phyloP scores from a whole-genome alignment of 2,888 invertebrate species.

The Drosophila incognita region DNA sequence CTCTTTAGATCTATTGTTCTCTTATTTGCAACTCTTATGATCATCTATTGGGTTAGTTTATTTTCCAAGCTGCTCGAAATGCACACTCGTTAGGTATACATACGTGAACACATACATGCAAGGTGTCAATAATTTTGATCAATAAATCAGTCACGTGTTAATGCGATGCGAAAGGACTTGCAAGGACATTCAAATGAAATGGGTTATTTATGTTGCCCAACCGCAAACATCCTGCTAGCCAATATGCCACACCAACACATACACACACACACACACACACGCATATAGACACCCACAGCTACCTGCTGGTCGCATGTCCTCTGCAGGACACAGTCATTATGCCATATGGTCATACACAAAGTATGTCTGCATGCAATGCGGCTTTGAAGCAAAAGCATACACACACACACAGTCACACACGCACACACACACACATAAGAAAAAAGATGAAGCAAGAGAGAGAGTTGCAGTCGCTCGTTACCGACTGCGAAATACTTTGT shows the following conservation, averaged over 20 bases:
- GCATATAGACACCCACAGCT: not conserved
- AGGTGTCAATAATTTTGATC: constrained; percentile 14
- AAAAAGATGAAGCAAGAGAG: not conserved
- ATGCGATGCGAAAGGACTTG: constrained; percentile 16
- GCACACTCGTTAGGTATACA: not conserved
- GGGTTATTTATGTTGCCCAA: constrained; percentile 54
- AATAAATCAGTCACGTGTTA: constrained; percentile 41
- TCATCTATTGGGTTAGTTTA: not conserved
- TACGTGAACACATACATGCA: not conserved
- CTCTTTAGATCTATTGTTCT: not conserved
- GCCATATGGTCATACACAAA: constrained; percentile 75
- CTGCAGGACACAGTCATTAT: constrained; percentile 64
- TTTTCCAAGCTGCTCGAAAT: not conserved
- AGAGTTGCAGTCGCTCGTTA: not conserved
- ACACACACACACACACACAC: not conserved
- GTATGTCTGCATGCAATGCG: constrained; percentile 67
- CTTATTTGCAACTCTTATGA: not conserved
- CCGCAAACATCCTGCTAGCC: constrained; percentile 64
- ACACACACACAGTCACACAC: constrained; percentile 1
- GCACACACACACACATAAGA: constrained; percentile 13
- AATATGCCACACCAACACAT: constrained; percentile 1
- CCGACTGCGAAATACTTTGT: not conserved
- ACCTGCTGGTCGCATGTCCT: constrained; percentile 36
- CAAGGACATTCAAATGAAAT: constrained; percentile 54
- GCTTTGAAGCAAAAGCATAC: constrained; percentile 60